These are phyloP conservation scores for Therioaphis trifolii DNA, from an alignment of 2,888 invertebrate genomes.

Conservation along the genomic window DNA sequence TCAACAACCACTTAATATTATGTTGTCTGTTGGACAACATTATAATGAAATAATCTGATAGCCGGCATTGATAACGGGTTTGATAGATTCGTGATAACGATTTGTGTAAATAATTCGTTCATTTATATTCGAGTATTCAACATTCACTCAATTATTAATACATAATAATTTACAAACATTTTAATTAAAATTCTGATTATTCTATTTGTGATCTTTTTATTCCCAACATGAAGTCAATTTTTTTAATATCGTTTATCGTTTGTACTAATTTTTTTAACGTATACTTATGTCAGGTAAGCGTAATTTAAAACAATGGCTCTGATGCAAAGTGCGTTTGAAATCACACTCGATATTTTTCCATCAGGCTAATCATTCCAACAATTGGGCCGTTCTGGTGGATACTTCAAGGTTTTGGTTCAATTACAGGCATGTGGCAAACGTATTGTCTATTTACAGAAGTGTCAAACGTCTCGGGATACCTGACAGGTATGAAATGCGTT, in stretches of 20 bases:
- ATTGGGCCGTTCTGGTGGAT: constrained; percentile 99
- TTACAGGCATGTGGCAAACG: constrained; percentile 99
- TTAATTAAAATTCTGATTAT: too few species aligned
- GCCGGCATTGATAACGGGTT: not conserved
- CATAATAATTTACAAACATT: too few species aligned
- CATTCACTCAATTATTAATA: too few species aligned
- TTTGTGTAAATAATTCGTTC: not conserved
- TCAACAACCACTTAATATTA: too few species aligned
- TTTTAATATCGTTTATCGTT: not conserved
- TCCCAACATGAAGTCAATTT: constrained; percentile 3
- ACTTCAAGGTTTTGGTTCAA: constrained; percentile 99
- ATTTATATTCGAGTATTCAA: not conserved
- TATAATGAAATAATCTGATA: too few species aligned
- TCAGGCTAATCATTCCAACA: constrained; percentile 83
- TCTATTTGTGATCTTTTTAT: not conserved
- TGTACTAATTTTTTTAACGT: not conserved
- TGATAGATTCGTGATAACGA: not conserved
- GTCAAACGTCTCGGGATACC: constrained; percentile 99
- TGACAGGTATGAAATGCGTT: constrained; percentile 75
- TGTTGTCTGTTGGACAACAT: too few species aligned
- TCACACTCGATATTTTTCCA: not conserved
- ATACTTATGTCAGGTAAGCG: constrained; percentile 21
- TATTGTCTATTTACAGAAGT: constrained; percentile 96
- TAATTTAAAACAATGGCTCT: not conserved
- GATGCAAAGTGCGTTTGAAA: not conserved